Percentiles rank a stretch among this genome's conserved stretches.
These are phyloP conservation scores for Archilochus colubris DNA, from an alignment of 2,113 vertebrate species.

Conservation along the genomic window DNA sequence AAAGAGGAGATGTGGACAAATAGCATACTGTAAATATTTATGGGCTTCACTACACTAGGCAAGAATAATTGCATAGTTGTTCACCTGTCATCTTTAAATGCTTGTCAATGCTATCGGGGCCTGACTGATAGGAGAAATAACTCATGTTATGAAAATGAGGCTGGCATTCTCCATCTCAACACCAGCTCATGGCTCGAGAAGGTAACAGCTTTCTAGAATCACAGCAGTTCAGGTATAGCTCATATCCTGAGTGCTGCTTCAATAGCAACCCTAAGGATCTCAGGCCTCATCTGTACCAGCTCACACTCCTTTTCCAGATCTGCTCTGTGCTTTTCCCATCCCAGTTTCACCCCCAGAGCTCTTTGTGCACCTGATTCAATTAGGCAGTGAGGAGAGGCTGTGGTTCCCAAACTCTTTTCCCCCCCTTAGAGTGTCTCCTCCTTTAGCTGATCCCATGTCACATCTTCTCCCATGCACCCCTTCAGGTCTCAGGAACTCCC, in stretches of 20 bases:
- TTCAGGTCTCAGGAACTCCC: neutral
- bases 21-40: neutral
- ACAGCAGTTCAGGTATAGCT: neutral
- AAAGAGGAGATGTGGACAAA: neutral
- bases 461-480: neutral
- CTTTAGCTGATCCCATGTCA: neutral
- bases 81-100: neutral
- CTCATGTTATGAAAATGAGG: neutral
- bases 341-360: neutral
- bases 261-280: rapidly evolving
- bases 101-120: neutral
- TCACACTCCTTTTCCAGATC: neutral
- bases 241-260: rapidly evolving
- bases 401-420: neutral
- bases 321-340: neutral
- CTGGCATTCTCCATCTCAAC: neutral
- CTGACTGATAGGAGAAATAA: neutral
- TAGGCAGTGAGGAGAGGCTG: neutral
- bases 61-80: neutral
- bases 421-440: neutral
- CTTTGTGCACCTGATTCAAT: neutral
- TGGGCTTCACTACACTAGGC: neutral
- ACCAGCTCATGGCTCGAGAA: neutral
- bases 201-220: neutral
- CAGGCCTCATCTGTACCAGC: neutral